Evolutionary conservation across 2,797 vertebrate species (phyloP).

Genomic region (Hozukius guyotensis): DNA sequence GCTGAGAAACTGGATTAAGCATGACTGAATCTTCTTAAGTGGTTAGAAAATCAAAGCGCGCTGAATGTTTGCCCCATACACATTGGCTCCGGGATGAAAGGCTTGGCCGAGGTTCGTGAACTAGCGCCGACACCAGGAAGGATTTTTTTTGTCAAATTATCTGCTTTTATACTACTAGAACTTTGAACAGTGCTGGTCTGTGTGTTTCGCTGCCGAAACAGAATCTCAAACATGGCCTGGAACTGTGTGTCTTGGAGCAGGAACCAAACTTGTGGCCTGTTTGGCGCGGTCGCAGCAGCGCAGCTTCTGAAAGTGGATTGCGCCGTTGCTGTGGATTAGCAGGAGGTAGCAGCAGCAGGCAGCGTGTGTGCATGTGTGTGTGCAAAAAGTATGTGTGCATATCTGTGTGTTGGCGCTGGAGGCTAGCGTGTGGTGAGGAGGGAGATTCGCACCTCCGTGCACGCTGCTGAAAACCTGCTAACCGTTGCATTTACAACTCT

Average conservation of each 20-base stretch:
- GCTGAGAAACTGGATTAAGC: constrained; percentile 80
- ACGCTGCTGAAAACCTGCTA: constrained; percentile 77
- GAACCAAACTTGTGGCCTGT: constrained; percentile 75
- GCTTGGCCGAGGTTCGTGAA: constrained; percentile 77
- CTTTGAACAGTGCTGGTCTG: constrained; percentile 63
- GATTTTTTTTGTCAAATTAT: constrained; percentile 66
- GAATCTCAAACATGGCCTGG: constrained; percentile 65
- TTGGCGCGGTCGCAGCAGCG: constrained; percentile 62
- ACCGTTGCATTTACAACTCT: constrained; percentile 79
- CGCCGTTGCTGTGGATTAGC: constrained; percentile 74
- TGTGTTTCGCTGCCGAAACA: constrained; percentile 63
- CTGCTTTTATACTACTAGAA: constrained; percentile 67
- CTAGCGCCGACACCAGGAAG: constrained; percentile 66
- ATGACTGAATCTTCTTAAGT: constrained; percentile 79
- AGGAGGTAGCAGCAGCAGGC: constrained; percentile 51
- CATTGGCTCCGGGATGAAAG: constrained; percentile 81
- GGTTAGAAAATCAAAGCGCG: constrained; percentile 75
- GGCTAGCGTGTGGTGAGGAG: constrained; percentile 73
- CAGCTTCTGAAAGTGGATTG: constrained; percentile 77
- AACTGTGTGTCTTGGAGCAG: constrained; percentile 71
- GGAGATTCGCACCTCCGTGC: constrained; percentile 76
- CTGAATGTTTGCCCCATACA: constrained; percentile 75
- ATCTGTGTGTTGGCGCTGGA: constrained; percentile 56
- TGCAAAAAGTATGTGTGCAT: constrained; percentile 22
- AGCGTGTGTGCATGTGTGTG: constrained; percentile 27